Percentiles rank a stretch among this genome's conserved stretches.
Conservation (phyloP, 2,888 invertebrate species). For the Cryptops parisi region DNA sequence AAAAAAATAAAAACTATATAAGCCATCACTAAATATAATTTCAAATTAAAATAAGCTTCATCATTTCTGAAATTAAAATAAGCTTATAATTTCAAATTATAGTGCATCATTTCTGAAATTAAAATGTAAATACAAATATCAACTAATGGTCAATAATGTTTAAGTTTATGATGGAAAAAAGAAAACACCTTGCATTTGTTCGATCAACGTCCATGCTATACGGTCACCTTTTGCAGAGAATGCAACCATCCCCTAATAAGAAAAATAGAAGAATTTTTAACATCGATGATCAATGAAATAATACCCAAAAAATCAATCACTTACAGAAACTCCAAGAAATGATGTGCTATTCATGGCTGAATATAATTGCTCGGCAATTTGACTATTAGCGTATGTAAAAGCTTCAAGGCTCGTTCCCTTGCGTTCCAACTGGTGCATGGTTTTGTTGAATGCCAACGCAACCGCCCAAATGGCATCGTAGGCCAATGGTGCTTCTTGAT, state of each 20-base stretch:
- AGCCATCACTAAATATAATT: background rate
- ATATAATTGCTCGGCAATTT: slow-evolving; percentile 90
- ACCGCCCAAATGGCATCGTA: slow-evolving; percentile 99
- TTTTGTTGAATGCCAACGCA: slow-evolving; percentile 93
- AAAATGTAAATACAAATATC: too few relatives aligned
- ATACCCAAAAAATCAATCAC: slow-evolving; percentile 30
- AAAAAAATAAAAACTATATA: slow-evolving; percentile 14
- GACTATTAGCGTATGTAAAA: slow-evolving; percentile 89
- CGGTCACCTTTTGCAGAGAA: slow-evolving; percentile 93
- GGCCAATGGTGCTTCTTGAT: slow-evolving; percentile 89
- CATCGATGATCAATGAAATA: slow-evolving; percentile 12
- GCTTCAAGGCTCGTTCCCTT: slow-evolving; percentile 74
- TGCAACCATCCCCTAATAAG: slow-evolving; percentile 76
- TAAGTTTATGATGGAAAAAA: too few relatives aligned
- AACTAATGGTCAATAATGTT: too few relatives aligned
- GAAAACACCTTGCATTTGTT: slow-evolving; percentile 57
- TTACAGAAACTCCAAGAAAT: slow-evolving; percentile 93
- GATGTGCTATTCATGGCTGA: slow-evolving; percentile 97
- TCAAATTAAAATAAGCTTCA: background rate
- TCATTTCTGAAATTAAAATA: too few relatives aligned
- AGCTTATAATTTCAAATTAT: too few relatives aligned
- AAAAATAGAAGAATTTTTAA: background rate
- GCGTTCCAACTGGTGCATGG: slow-evolving; percentile 70
- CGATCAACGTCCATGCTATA: slow-evolving; percentile 95
- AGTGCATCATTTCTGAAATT: too few relatives aligned